These are phyloP conservation scores for Lithophane socia DNA, from an alignment of 2,888 invertebrate species.

Conservation along the genomic window DNA sequence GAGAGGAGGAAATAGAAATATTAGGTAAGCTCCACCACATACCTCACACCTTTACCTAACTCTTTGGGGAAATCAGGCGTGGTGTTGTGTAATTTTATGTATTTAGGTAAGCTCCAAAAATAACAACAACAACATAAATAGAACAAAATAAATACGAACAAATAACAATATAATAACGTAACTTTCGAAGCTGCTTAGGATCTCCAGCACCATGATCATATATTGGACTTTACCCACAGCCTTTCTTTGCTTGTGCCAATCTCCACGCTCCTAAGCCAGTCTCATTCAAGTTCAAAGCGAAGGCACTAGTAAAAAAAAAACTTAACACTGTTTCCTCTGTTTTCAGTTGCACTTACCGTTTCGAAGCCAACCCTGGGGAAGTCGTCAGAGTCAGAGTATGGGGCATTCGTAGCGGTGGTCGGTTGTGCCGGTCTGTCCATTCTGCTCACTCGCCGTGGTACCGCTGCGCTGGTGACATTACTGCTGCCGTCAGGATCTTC, in stretches of 20 bases:
- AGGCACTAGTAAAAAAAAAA: neutral
- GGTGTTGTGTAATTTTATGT: neutral
- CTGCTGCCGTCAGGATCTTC: slow-evolving; percentile 93
- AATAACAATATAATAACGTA: no score
- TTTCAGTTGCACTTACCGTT: slow-evolving; percentile 95
- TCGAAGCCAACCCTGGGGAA: slow-evolving; percentile 96
- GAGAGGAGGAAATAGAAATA: slow-evolving; percentile 95
- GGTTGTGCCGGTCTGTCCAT: slow-evolving; percentile 90
- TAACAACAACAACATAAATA: neutral
- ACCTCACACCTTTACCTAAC: neutral
- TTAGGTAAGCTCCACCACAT: slow-evolving; percentile 89
- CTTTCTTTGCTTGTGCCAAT: neutral
- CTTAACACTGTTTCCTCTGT: neutral
- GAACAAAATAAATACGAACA: neutral
- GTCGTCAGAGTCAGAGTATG: slow-evolving; percentile 94
- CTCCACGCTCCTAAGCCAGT: neutral
- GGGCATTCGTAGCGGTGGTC: slow-evolving; percentile 92
- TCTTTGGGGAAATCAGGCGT: neutral
- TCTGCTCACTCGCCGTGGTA: slow-evolving; percentile 92
- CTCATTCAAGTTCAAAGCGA: neutral
- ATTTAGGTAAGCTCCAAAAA: slow-evolving; percentile 87
- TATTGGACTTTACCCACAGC: neutral
- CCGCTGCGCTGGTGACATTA: slow-evolving; percentile 93
- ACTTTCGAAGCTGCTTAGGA: neutral
- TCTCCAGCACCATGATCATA: neutral